Evolutionary conservation across 2,888 invertebrate species (phyloP).

Genomic region (Agrochola lota): DNA sequence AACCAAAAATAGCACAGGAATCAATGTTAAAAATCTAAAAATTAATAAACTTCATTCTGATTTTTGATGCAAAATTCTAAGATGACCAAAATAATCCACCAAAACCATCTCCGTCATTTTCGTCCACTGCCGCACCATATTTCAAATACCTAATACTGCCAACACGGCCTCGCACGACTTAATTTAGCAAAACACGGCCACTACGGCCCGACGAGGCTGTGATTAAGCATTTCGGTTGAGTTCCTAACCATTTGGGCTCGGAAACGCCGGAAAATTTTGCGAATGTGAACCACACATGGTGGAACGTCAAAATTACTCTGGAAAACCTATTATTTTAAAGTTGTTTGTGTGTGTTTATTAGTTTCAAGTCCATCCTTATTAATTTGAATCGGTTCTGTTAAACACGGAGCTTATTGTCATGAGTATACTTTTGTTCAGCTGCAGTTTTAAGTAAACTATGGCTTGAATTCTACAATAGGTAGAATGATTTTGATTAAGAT

Average conservation of each 20-base stretch:
- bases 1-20: too few relatives aligned
- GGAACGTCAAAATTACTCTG: conserved; percentile 11
- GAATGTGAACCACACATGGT: not conserved
- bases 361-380: not conserved
- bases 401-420: not conserved
- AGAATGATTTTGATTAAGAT: not conserved
- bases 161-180: conserved; percentile 32
- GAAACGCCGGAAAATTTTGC: conserved; percentile 31
- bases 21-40: not conserved
- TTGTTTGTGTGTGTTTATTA: not conserved
- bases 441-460: too few relatives aligned
- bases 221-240: conserved; percentile 47
- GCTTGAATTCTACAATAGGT: not conserved
- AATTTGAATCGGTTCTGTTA: not conserved
- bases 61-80: not conserved
- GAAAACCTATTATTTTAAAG: conserved; percentile 6
- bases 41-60: not conserved
- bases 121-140: conserved; percentile 11
- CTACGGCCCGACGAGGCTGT: conserved; percentile 26
- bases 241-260: conserved; percentile 38
- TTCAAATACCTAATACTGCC: conserved; percentile 23
- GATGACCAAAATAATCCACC: not conserved
- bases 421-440: not conserved
- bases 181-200: conserved; percentile 44
- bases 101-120: conserved; percentile 4